Conservation (phyloP, 1,140 invertebrate species). For the Drosophila willistoni region DNA sequence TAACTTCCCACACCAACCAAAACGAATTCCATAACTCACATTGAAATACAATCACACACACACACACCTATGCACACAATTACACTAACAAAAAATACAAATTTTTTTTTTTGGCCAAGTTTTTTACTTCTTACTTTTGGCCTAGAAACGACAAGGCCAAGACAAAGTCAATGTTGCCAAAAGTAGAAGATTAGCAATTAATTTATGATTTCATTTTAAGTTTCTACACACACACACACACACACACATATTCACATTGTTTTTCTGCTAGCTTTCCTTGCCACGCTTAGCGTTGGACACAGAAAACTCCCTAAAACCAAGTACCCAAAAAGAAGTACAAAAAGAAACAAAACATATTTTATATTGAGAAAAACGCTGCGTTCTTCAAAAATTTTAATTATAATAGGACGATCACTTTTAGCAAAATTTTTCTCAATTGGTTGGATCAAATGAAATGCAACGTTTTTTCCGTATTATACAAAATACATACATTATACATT, state of each 20-base stretch:
- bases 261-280: slow-evolving; percentile 59
- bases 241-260: slow-evolving; percentile 11
- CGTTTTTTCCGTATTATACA: slow-evolving; percentile 10
- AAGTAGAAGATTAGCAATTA: slow-evolving; percentile 20
- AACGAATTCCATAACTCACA: slow-evolving; percentile 50
- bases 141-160: slow-evolving; percentile 2
- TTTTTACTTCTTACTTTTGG: background rate
- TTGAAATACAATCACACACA: slow-evolving; percentile 31
- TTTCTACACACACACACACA: slow-evolving; percentile 32
- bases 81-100: background rate
- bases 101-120: background rate
- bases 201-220: slow-evolving; percentile 38
- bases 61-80: slow-evolving; percentile 25
- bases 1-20: slow-evolving; percentile 41
- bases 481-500: slow-evolving; percentile 32
- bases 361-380: slow-evolving; percentile 36
- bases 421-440: slow-evolving; percentile 15
- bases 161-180: slow-evolving; percentile 1
- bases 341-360: slow-evolving; percentile 41
- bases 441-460: slow-evolving; percentile 15
- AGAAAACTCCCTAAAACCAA: slow-evolving; percentile 30
- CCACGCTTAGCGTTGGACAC: slow-evolving; percentile 66
- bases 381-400: slow-evolving; percentile 22
- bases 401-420: background rate
- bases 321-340: slow-evolving; percentile 10